phyloP scores from a whole-genome alignment of 2,888 invertebrate species.

The Meta bourneti region DNA sequence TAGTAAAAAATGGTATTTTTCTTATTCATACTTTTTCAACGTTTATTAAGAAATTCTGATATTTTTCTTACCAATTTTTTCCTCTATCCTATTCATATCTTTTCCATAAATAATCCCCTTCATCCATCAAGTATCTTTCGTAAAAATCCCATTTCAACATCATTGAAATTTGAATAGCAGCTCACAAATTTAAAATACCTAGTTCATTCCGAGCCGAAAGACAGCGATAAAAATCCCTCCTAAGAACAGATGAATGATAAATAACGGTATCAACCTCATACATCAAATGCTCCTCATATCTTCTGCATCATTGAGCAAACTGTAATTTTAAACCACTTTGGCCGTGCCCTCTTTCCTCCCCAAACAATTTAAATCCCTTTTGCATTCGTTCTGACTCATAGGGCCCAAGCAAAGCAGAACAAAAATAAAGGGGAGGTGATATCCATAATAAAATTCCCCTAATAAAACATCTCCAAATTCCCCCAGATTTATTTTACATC shows the following conservation, averaged over 20 bases:
- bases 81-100: no score
- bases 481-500: constrained; percentile 68
- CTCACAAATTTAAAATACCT: no score
- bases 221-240: no score
- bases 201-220: no score
- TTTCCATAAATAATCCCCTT: no score
- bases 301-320: constrained; percentile 41
- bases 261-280: neutral
- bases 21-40: no score
- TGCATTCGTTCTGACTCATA: constrained; percentile 10
- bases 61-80: no score
- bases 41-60: no score
- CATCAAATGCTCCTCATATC: constrained; percentile 5
- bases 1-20: no score
- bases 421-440: constrained; percentile 19
- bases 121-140: no score
- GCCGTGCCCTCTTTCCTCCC: neutral
- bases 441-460: constrained; percentile 66
- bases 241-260: neutral
- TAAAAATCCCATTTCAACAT: no score
- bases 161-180: no score
- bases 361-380: constrained; percentile 47
- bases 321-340: constrained; percentile 54
- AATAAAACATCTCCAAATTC: constrained; percentile 66
- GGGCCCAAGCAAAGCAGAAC: neutral